Base-by-base conservation (phyloP, 2,113 vertebrate species). In the Charadrius vociferus region DNA sequence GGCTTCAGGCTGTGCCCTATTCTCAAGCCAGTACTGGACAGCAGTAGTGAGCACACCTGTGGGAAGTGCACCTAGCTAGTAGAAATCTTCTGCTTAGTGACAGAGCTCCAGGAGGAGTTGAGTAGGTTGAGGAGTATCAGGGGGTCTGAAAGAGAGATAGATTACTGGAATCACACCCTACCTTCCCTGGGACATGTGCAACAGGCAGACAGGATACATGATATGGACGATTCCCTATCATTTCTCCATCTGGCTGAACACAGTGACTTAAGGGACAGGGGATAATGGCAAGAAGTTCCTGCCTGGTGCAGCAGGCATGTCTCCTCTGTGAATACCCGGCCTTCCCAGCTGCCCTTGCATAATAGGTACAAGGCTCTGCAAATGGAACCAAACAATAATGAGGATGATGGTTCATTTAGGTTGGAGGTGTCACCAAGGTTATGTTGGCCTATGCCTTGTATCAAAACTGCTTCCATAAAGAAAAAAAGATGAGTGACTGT, bases 221-320 rank as follows among this genome's bases (percentile, higher is more conserved):
- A 29, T 24, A 65, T 3, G 4, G 7, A 58, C 3, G 8, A 65
- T 37, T 79, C 17, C 11, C 9, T 55, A 3, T 53, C 1, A 18
- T 62, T 47, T 84, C 21, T 41, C 7, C 10, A 12, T 2, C 27
- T 62, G 6, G 3, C 8, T 73, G 23, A 62, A 79, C 3, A 6
- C 3, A 2, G 13, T 66, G 22, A 59, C 12, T 26, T n/a, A n/a
- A 62, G 34, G 6, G 17, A 6, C 32, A 45, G 5, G 24, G 3
- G 6, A 3, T 1, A 68, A 50, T 4, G 8, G 6, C 3, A 41
- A 30, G 24, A 41, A 50, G 8, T 32, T 72, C 58, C 72, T 79
- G 8, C 24, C 7, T 0, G 0, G 30, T 3, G n/a, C 6, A 72
- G 41, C 13, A 82, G 26, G 32, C 10, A 2, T 3, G 8, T 39